These are phyloP conservation scores for Orycteropus afer DNA, from an alignment of 2,113 vertebrate species.

Conservation along the genomic window DNA sequence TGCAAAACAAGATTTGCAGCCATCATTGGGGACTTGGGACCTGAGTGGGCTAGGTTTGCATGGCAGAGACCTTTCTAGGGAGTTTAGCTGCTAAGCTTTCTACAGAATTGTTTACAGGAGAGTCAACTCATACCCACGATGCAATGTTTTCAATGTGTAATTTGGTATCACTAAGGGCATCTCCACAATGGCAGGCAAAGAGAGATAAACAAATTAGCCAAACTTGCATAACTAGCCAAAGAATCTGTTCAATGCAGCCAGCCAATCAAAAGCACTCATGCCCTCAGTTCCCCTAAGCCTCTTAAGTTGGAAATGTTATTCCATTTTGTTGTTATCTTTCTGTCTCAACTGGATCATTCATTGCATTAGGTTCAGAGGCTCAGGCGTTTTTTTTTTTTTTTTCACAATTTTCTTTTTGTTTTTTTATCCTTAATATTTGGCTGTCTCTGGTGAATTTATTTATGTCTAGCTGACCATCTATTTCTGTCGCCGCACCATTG, in stretches of 20 bases:
- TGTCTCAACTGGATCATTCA: background rate
- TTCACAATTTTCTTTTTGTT: background rate
- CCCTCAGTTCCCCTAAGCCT: background rate
- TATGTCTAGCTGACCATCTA: constrained; percentile 70
- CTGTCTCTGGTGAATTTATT: constrained; percentile 56
- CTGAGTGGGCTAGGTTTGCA: background rate
- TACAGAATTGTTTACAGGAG: background rate
- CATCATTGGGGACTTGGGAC: background rate
- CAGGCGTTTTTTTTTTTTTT: background rate
- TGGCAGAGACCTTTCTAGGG: background rate
- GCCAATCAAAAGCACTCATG: no score
- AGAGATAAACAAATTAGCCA: background rate
- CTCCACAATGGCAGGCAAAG: background rate
- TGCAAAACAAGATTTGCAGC: background rate
- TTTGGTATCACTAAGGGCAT: background rate
- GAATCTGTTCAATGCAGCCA: background rate
- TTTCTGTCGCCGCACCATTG: constrained; percentile 54
- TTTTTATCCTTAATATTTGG: background rate
- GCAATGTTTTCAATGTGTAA: rapidly evolving
- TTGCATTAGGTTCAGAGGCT: background rate
- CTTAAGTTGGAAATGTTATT: background rate
- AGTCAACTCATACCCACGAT: background rate
- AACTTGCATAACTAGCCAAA: background rate
- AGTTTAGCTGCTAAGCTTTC: background rate
- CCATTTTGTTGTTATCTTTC: background rate